Conservation (phyloP, 2,888 invertebrate species). For the Carabus problematicus region DNA sequence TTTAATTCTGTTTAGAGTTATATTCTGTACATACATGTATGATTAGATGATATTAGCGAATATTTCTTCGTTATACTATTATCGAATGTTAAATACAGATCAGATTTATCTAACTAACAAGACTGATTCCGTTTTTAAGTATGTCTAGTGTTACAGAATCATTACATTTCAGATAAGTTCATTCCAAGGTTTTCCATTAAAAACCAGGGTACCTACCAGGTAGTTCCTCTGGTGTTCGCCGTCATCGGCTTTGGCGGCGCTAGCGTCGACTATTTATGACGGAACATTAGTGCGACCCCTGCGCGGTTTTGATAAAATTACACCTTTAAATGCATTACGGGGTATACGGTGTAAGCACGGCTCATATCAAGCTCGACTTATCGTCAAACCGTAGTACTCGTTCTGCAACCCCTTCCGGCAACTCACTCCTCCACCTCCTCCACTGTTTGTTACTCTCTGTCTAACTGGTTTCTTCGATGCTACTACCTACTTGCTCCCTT, state of each 20-base stretch:
- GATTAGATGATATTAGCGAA: no score
- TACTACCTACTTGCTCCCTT: no score
- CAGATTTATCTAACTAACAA: no score
- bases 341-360: not conserved
- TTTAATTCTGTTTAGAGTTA: no score
- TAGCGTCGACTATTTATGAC: constrained; percentile 9
- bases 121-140: not conserved
- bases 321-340: constrained; percentile 22
- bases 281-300: constrained; percentile 7
- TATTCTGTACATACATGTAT: no score
- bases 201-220: not conserved
- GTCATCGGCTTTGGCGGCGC: not conserved
- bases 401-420: constrained; percentile 3
- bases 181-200: not conserved
- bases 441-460: not conserved
- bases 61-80: no score
- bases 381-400: not conserved
- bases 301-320: constrained; percentile 17
- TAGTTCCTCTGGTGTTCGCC: not conserved
- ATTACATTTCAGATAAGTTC: constrained; percentile 10
- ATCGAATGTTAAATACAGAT: no score
- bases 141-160: not conserved
- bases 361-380: constrained; percentile 7
- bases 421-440: not conserved
- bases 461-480: no score